phyloP scores from a whole-genome alignment of 2,888 invertebrate genomes.

The Nomada ferruginata region DNA sequence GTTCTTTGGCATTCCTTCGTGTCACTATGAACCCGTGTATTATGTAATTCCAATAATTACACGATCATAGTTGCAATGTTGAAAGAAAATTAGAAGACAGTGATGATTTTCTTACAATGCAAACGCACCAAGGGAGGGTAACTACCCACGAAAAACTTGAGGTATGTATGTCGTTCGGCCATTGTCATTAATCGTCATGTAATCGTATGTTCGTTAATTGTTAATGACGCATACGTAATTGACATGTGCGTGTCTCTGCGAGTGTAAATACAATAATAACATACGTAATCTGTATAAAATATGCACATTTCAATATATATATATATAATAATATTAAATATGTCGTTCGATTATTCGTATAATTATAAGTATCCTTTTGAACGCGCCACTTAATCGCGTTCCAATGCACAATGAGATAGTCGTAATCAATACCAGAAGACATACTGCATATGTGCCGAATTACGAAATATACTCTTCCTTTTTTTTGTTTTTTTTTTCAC shows the following conservation, averaged over 20 bases:
- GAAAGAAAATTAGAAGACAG: neutral
- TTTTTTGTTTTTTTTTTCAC: slow-evolving; percentile 50
- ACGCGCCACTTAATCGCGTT: slow-evolving; percentile 64
- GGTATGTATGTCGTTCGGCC: slow-evolving; percentile 82
- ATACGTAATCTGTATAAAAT: slow-evolving; percentile 59
- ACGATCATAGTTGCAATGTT: slow-evolving; percentile 26
- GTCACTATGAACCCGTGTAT: slow-evolving; percentile 30
- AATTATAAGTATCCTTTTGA: slow-evolving; percentile 78
- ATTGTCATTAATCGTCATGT: slow-evolving; percentile 64
- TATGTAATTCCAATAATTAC: slow-evolving; percentile 26
- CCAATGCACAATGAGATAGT: slow-evolving; percentile 54
- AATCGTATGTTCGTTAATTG: neutral
- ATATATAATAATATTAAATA: slow-evolving; percentile 74
- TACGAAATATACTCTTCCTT: slow-evolving; percentile 29
- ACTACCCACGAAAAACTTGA: slow-evolving; percentile 77
- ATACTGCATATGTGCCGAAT: slow-evolving; percentile 49
- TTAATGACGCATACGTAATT: neutral
- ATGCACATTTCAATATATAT: slow-evolving; percentile 59
- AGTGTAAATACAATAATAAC: slow-evolving; percentile 58
- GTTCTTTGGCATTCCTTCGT: slow-evolving; percentile 64
- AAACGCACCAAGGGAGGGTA: slow-evolving; percentile 75
- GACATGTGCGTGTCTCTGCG: slow-evolving; percentile 52
- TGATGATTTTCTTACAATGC: slow-evolving; percentile 40
- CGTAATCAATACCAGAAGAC: slow-evolving; percentile 66
- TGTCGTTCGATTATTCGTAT: slow-evolving; percentile 73